phyloP scores from a whole-genome alignment of 92 coral and sea anemone species.

The Pocillopora meandrina region DNA sequence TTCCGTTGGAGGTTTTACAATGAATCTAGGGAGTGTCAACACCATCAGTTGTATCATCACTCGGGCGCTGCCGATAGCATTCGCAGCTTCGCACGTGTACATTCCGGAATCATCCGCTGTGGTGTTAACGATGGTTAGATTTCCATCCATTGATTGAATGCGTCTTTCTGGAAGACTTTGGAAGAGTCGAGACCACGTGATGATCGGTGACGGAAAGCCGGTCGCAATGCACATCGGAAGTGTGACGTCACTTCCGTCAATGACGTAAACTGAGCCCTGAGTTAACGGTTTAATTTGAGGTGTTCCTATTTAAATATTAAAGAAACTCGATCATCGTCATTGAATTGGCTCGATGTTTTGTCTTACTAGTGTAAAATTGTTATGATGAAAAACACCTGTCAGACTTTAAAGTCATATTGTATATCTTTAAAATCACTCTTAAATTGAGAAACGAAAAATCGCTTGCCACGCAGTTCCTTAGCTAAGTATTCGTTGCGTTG shows the following conservation, averaged over 20 bases:
- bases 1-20: slow-evolving; percentile 11
- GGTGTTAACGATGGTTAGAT: slow-evolving; percentile 44
- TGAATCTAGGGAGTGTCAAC: slow-evolving; percentile 53
- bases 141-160: slow-evolving; percentile 13
- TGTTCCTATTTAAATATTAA: slow-evolving; percentile 14
- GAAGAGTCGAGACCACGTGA: slow-evolving; percentile 63
- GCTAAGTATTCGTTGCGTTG: not conserved
- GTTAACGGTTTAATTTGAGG: slow-evolving; percentile 57
- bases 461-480: not conserved
- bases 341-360: too few species aligned
- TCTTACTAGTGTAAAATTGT: too few species aligned
- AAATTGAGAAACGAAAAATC: not conserved
- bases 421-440: too few species aligned
- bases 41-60: slow-evolving; percentile 67
- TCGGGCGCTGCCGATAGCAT: slow-evolving; percentile 52
- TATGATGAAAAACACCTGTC: too few species aligned
- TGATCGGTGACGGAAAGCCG: slow-evolving; percentile 62
- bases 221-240: slow-evolving; percentile 68
- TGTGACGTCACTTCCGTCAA: slow-evolving; percentile 39
- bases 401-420: too few species aligned
- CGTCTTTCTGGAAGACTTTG: slow-evolving; percentile 40
- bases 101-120: slow-evolving; percentile 57
- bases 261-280: slow-evolving; percentile 51
- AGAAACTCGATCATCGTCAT: not conserved
- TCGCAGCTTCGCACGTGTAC: slow-evolving; percentile 60